Evolutionary conservation across 2,797 vertebrate species (phyloP).

Genomic region (Arctocebus calabarensis): DNA sequence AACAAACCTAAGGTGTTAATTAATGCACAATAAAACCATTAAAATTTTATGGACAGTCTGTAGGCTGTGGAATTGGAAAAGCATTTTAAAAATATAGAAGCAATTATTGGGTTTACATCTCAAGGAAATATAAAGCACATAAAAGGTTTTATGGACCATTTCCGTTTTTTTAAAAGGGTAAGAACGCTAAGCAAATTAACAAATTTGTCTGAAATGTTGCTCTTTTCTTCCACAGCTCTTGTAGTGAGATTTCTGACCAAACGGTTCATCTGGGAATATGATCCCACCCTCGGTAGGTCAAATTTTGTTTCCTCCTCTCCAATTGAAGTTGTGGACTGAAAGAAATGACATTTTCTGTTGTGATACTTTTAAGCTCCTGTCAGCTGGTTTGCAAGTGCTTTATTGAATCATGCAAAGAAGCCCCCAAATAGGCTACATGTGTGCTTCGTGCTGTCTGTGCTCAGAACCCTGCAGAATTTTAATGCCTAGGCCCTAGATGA

Average conservation of each 20-base stretch:
- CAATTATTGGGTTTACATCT: neutral
- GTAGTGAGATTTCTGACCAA: slow-evolving; percentile 98
- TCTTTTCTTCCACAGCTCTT: slow-evolving; percentile 90
- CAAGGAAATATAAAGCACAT: neutral
- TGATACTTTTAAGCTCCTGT: neutral
- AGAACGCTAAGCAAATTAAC: neutral
- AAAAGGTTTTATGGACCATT: fast-evolving
- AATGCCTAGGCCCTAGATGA: neutral
- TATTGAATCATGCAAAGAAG: neutral
- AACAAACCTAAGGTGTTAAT: neutral
- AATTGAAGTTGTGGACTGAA: neutral
- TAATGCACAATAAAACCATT: neutral
- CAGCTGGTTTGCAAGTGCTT: neutral
- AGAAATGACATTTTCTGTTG: neutral
- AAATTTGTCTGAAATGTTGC: slow-evolving; percentile 60
- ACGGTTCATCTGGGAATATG: slow-evolving; percentile 99
- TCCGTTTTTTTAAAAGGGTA: neutral
- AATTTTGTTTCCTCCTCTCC: neutral
- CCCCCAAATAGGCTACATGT: neutral
- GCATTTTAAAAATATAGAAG: neutral
- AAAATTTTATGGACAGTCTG: neutral
- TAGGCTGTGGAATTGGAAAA: slow-evolving; percentile 11
- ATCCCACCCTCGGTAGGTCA: slow-evolving; percentile 96
- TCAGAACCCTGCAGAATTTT: neutral
- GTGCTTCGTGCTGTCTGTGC: neutral